Percentiles rank a stretch among this genome's conserved stretches.
Evolutionary conservation across 2,888 invertebrate genomes (phyloP).

Genomic region (Diaphora mendica): DNA sequence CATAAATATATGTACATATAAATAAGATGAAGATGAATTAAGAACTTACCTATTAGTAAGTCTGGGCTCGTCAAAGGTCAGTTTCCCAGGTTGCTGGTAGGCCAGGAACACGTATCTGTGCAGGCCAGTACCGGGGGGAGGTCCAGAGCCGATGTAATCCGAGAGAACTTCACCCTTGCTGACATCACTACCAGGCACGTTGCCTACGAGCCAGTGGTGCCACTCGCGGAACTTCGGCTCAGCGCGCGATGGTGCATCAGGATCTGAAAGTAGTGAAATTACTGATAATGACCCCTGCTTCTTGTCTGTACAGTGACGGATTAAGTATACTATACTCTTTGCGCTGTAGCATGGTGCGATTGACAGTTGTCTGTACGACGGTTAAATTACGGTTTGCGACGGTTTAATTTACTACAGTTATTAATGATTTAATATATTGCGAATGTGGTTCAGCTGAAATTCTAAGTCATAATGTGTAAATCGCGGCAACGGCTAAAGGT

Average conservation of each 20-base stretch:
- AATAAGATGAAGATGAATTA: no score
- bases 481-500: no score
- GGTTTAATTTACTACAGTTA: no score
- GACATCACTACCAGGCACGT: slow-evolving; percentile 89
- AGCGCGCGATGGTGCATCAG: slow-evolving; percentile 95
- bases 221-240: slow-evolving; percentile 94
- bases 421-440: no score
- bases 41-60: slow-evolving; percentile 81
- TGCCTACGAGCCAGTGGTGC: slow-evolving; percentile 95
- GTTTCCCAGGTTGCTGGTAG: slow-evolving; percentile 89
- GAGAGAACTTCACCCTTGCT: slow-evolving; percentile 90
- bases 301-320: no score
- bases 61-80: slow-evolving; percentile 85
- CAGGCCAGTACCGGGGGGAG: slow-evolving; percentile 91
- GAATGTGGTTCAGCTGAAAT: no score
- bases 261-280: slow-evolving; percentile 85
- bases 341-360: no score
- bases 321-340: no score
- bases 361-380: no score
- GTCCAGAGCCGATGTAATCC: slow-evolving; percentile 94
- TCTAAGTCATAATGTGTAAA: no score
- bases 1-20: no score
- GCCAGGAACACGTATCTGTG: slow-evolving; percentile 93
- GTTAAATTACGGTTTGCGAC: no score
- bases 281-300: not conserved